These are phyloP conservation scores for Phrixothrix hirtus DNA, from an alignment of 2,888 invertebrate genomes.

Conservation along the genomic window DNA sequence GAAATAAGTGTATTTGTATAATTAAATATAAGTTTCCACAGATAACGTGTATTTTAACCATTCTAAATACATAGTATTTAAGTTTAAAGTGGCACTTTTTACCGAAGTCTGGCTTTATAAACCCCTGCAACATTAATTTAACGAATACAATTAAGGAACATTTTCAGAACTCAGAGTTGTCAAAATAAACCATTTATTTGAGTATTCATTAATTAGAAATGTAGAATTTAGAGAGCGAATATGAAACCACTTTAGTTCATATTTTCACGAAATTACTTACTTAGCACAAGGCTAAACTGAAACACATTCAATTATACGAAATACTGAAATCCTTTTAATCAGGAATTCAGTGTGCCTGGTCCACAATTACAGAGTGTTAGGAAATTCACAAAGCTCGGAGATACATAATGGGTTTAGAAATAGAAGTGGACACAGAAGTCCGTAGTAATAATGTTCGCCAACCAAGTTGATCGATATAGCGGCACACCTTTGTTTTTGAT, in stretches of 20 bases:
- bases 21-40: too few relatives aligned
- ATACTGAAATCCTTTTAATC: constrained; percentile 47
- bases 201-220: constrained; percentile 25
- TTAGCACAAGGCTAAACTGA: constrained; percentile 37
- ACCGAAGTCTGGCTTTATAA: too few relatives aligned
- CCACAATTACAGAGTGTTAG: constrained; percentile 42
- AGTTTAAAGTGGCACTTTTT: too few relatives aligned
- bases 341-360: constrained; percentile 41
- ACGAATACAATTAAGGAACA: constrained; percentile 16
- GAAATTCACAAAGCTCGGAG: constrained; percentile 40
- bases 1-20: too few relatives aligned
- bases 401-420: constrained; percentile 30
- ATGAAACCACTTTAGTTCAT: constrained; percentile 27
- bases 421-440: constrained; percentile 31
- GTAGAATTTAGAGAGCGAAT: constrained; percentile 24
- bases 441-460: constrained; percentile 20
- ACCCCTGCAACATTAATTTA: neutral
- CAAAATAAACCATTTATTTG: constrained; percentile 20
- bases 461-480: constrained; percentile 25
- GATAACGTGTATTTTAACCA: too few relatives aligned
- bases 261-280: constrained; percentile 36
- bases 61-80: too few relatives aligned
- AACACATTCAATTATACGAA: constrained; percentile 45
- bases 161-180: constrained; percentile 21
- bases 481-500: constrained; percentile 28